Percentiles rank a stretch among this genome's conserved stretches.
Conservation (phyloP, 2,113 vertebrate genomes). For the Theristicus caerulescens region DNA sequence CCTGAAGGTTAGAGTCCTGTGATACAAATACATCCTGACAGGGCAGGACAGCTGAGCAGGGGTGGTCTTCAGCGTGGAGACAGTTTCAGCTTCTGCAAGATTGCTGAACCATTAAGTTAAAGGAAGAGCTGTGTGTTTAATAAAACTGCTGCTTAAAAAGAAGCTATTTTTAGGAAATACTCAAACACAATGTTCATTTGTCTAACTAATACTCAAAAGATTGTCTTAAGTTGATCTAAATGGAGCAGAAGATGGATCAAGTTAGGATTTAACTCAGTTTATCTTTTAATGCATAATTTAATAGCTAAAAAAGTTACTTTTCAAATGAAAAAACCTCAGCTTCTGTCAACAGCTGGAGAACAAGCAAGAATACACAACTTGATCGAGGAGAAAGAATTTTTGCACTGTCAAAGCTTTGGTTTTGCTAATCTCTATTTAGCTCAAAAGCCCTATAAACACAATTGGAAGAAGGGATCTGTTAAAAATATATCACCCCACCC, state of each 20-base stretch:
- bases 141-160: background rate
- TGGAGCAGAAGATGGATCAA: background rate
- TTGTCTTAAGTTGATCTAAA: conserved; percentile 23
- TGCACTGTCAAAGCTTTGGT: background rate
- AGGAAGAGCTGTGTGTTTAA: background rate
- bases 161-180: conserved; percentile 45
- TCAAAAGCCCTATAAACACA: conserved; percentile 62
- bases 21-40: conserved; percentile 14
- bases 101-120: background rate
- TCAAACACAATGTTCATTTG: background rate
- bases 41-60: background rate
- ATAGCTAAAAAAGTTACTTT: conserved; percentile 7
- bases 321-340: background rate
- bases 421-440: conserved; percentile 44
- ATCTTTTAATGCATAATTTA: background rate
- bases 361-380: background rate
- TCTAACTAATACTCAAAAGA: conserved; percentile 18
- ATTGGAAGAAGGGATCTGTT: conserved; percentile 59
- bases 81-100: background rate
- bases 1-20: conserved; percentile 17
- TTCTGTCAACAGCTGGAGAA: background rate
- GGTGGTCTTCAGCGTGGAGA: background rate
- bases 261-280: conserved; percentile 1
- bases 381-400: background rate
- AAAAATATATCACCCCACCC: conserved; percentile 66